Conservation (phyloP, 2,888 invertebrate genomes). For the Leucozona laternaria region DNA sequence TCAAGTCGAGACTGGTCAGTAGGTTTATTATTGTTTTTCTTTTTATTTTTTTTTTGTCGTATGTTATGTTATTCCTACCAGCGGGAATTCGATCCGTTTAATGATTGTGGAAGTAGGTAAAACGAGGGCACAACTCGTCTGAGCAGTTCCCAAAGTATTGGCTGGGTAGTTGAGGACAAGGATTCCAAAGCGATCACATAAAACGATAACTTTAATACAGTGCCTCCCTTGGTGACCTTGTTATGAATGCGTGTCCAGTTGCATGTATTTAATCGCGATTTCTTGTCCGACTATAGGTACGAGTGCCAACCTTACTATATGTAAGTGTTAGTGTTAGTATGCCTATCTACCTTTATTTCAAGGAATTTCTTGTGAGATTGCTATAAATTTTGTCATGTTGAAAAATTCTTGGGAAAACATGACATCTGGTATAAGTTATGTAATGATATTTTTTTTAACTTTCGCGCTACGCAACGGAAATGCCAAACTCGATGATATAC, state of each 20-base stretch:
- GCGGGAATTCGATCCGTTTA: conserved; percentile 30
- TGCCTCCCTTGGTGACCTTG: conserved; percentile 52
- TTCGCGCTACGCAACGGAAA: not conserved
- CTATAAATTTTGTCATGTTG: not conserved
- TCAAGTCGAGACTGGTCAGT: conserved; percentile 58
- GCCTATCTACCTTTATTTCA: conserved; percentile 4
- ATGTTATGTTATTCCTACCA: conserved; percentile 23
- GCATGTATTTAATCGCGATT: conserved; percentile 6
- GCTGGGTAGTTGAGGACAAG: conserved; percentile 6
- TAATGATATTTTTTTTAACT: conserved; percentile 12
- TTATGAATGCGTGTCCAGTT: conserved; percentile 13
- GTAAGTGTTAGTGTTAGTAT: too few relatives aligned
- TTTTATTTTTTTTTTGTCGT: not conserved
- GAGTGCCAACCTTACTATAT: too few relatives aligned
- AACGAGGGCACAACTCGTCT: conserved; percentile 47
- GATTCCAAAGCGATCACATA: conserved; percentile 20
- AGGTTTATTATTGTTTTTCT: conserved; percentile 25
- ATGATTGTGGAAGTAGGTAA: conserved; percentile 23
- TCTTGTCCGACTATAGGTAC: not conserved
- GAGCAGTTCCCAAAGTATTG: conserved; percentile 13
- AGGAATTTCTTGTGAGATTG: conserved; percentile 6
- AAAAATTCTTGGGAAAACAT: not conserved
- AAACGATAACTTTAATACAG: conserved; percentile 44
- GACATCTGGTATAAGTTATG: conserved; percentile 3
- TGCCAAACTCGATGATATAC: not conserved